Percentiles rank a stretch among this genome's conserved stretches.
Conservation (phyloP, 2,888 invertebrate species). For the Trichopoda pennipes region DNA sequence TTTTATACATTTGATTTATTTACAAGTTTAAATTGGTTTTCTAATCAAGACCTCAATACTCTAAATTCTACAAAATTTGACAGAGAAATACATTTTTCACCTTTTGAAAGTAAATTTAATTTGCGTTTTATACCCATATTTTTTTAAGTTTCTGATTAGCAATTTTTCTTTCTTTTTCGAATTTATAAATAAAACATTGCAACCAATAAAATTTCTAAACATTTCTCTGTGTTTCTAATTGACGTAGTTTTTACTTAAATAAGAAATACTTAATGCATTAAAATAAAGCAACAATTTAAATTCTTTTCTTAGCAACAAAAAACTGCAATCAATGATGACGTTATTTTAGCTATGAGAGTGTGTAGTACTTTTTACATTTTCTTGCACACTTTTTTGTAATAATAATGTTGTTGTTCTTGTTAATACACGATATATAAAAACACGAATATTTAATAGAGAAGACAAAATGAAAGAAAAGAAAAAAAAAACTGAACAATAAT, state of each 20-base stretch:
- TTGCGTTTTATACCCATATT: not conserved
- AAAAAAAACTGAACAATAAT: conserved; percentile 22
- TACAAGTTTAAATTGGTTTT: conserved; percentile 19
- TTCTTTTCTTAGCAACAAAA: conserved; percentile 32
- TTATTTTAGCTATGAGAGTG: conserved; percentile 42
- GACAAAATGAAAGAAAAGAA: conserved; percentile 12
- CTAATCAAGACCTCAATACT: conserved; percentile 22
- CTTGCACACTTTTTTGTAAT: conserved; percentile 29
- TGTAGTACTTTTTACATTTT: conserved; percentile 46
- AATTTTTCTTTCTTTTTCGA: not conserved
- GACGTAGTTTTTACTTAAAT: conserved; percentile 52
- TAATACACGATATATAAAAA: conserved; percentile 35
- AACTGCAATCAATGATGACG: conserved; percentile 65
- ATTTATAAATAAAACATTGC: conserved; percentile 49
- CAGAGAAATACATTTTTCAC: not conserved
- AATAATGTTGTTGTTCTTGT: conserved; percentile 7
- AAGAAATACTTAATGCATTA: conserved; percentile 39
- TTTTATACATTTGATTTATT: conserved; percentile 29
- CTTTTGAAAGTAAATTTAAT: not conserved
- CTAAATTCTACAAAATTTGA: not conserved
- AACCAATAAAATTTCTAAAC: conserved; percentile 43
- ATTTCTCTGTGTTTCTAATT: conserved; percentile 50
- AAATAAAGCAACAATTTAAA: conserved; percentile 35
- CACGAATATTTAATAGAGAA: conserved; percentile 31
- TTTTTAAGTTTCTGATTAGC: conserved; percentile 24